Percentiles rank a stretch among this genome's conserved stretches.
Conservation (phyloP, 2,113 vertebrate genomes). For the Pungitius pungitius region DNA sequence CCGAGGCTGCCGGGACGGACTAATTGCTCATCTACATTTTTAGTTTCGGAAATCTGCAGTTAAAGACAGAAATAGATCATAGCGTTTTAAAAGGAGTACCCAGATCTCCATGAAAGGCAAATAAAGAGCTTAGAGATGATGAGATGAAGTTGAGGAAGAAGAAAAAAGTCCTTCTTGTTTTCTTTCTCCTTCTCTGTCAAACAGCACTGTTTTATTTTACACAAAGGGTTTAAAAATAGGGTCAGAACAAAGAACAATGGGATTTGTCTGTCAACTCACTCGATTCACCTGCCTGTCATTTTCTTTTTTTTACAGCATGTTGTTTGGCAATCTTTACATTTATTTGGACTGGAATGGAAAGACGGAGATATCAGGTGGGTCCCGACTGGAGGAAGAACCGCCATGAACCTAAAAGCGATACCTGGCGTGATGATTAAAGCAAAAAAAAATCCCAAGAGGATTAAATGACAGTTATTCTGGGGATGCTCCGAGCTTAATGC, state of each 20-base stretch:
- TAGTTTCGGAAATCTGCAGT: slow-evolving; percentile 46
- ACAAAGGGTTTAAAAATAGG: neutral
- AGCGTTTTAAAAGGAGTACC: slow-evolving; percentile 9
- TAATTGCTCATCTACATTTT: slow-evolving; percentile 55
- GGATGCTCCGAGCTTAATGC: slow-evolving; percentile 13
- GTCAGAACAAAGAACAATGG: neutral
- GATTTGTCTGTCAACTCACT: neutral
- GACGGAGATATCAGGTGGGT: slow-evolving; percentile 90
- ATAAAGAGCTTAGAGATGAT: slow-evolving; percentile 20
- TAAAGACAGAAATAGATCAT: slow-evolving; percentile 48
- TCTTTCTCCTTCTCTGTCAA: slow-evolving; percentile 7
- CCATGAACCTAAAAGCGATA: neutral
- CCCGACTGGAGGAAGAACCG: slow-evolving; percentile 2
- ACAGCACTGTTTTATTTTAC: neutral
- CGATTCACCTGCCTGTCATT: neutral
- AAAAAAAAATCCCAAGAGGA: slow-evolving; percentile 17
- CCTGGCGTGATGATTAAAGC: slow-evolving; percentile 12
- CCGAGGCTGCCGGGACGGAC: slow-evolving; percentile 31
- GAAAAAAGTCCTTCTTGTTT: neutral
- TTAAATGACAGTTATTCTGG: slow-evolving; percentile 22
- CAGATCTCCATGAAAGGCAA: slow-evolving; percentile 24
- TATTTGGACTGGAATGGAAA: slow-evolving; percentile 96
- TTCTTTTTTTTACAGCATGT: slow-evolving; percentile 83
- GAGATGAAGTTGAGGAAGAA: neutral
- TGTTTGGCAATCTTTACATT: slow-evolving; percentile 98